These are phyloP conservation scores for Melanostoma mellinum DNA, from an alignment of 2,888 invertebrate genomes.

Conservation along the genomic window DNA sequence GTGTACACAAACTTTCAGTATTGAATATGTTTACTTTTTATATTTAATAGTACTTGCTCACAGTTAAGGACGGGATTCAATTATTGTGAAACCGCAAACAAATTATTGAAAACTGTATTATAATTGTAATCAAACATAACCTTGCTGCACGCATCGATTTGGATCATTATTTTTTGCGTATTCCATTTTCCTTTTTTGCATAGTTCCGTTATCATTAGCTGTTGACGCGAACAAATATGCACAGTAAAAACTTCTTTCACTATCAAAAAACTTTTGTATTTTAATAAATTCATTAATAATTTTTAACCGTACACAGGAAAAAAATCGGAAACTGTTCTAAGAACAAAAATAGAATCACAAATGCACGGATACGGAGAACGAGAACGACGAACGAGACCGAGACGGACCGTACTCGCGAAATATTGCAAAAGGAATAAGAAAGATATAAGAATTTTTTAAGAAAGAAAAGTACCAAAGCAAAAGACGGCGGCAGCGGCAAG, in stretches of 20 bases:
- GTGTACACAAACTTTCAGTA: too few relatives aligned
- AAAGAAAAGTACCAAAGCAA: slow-evolving; percentile 15
- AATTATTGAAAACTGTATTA: slow-evolving; percentile 54
- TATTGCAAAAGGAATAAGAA: slow-evolving; percentile 50
- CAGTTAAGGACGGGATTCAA: slow-evolving; percentile 5
- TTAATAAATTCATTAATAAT: slow-evolving; percentile 24
- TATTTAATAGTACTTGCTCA: too few relatives aligned
- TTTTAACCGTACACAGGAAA: slow-evolving; percentile 17
- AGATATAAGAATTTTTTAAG: background rate
- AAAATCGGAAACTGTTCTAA: slow-evolving; percentile 1
- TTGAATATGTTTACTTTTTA: too few relatives aligned
- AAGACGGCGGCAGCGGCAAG: background rate
- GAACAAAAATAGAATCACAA: slow-evolving; percentile 57
- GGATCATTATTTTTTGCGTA: slow-evolving; percentile 36
- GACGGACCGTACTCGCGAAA: slow-evolving; percentile 46
- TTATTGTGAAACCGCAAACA: slow-evolving; percentile 31
- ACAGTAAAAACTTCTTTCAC: background rate
- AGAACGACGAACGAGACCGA: slow-evolving; percentile 30
- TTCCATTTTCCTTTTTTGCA: slow-evolving; percentile 15
- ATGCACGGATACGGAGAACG: slow-evolving; percentile 25
- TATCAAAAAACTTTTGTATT: slow-evolving; percentile 5
- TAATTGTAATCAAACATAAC: slow-evolving; percentile 71
- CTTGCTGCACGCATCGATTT: slow-evolving; percentile 69
- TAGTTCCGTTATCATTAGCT: slow-evolving; percentile 43
- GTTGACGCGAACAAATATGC: slow-evolving; percentile 27